These are phyloP conservation scores for Stigmatopora nigra DNA, from an alignment of 2,113 vertebrate genomes.

Conservation along the genomic window DNA sequence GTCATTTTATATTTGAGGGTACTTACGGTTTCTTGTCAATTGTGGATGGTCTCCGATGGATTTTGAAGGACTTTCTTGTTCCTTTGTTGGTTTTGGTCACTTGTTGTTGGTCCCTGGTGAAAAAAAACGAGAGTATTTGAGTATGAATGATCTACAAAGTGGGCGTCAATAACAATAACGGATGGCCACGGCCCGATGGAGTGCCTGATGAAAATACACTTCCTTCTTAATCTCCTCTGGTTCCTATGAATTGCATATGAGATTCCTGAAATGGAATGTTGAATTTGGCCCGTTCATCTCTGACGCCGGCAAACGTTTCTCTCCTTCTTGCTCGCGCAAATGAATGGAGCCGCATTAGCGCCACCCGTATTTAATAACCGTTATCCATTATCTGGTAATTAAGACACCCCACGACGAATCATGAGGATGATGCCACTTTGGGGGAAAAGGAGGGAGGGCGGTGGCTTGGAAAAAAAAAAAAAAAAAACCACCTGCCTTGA, in stretches of 20 bases:
- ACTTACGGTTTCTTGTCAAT: too few species aligned
- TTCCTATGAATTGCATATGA: conserved; percentile 95
- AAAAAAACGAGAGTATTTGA: too few species aligned
- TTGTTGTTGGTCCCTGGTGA: too few species aligned
- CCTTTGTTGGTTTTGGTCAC: too few species aligned
- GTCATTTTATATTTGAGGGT: too few species aligned
- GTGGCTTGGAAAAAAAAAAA: conserved; percentile 13
- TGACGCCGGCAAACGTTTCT: conserved; percentile 86
- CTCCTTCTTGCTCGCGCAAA: conserved; percentile 67
- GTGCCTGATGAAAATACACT: conserved; percentile 82
- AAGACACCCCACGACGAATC: conserved; percentile 97
- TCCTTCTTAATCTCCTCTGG: conserved; percentile 90
- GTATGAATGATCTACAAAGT: too few species aligned
- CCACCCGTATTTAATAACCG: conserved; percentile 96
- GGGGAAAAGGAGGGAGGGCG: conserved; percentile 35
- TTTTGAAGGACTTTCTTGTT: too few species aligned
- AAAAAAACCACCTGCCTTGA: conserved; percentile 41
- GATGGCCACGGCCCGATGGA: conserved; percentile 54
- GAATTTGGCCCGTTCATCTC: conserved; percentile 99
- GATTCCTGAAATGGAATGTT: conserved; percentile 99
- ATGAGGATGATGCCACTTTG: conserved; percentile 86
- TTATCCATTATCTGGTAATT: conserved; percentile 99
- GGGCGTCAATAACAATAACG: too few species aligned
- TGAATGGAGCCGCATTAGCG: conserved; percentile 98
- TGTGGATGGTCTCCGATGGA: too few species aligned